Conservation (phyloP, 2,888 invertebrate genomes). For the Adineta ricciae region DNA sequence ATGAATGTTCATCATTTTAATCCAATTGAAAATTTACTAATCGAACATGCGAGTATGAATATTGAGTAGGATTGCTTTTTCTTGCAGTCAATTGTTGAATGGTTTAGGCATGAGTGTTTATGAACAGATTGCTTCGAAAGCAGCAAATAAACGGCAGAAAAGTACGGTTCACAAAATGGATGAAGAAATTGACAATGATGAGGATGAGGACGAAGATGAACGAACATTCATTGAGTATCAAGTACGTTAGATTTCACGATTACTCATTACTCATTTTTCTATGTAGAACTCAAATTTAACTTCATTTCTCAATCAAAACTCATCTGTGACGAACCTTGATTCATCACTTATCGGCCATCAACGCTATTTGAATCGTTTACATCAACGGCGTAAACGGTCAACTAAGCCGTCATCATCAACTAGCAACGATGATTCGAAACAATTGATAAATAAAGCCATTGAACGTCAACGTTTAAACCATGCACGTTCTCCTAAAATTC, state of each 20-base stretch:
- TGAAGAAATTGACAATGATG: neutral
- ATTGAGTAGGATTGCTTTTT: neutral
- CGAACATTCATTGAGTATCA: neutral
- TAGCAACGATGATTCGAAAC: neutral
- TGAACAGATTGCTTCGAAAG: neutral
- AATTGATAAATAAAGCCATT: neutral
- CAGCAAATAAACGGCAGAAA: neutral
- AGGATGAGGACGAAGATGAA: neutral
- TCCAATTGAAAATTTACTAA: slow-evolving; percentile 14
- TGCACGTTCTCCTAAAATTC: neutral
- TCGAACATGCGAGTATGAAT: slow-evolving; percentile 19
- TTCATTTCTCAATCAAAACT: neutral
- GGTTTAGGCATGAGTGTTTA: slow-evolving; percentile 10
- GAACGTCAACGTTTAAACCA: neutral
- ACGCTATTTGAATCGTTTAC: neutral
- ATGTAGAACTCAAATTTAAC: neutral
- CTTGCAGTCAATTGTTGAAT: neutral
- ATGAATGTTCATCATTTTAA: neutral
- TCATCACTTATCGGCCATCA: neutral
- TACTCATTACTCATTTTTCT: neutral
- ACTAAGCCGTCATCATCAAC: neutral
- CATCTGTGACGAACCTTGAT: neutral
- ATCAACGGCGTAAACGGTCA: neutral
- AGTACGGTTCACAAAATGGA: neutral
- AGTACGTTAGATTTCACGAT: neutral